phyloP scores from a whole-genome alignment of 2,113 vertebrate genomes.

The Trinectes maculatus region DNA sequence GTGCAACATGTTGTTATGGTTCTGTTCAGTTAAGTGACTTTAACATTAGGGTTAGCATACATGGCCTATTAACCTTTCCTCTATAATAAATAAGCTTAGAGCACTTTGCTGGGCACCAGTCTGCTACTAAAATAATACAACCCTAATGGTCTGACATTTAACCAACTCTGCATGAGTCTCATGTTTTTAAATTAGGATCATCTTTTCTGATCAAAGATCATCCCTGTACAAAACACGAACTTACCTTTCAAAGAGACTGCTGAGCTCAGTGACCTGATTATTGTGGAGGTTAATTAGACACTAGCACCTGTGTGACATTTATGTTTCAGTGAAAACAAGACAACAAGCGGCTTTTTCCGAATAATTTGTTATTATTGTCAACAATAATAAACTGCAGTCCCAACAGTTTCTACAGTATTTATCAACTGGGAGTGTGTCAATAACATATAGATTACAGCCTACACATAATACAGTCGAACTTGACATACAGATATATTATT shows the following conservation, averaged over 20 bases:
- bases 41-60: neutral
- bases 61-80: neutral
- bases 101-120: constrained; percentile 1
- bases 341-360: constrained; percentile 24
- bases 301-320: neutral
- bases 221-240: constrained; percentile 15
- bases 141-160: constrained; percentile 54
- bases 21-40: neutral
- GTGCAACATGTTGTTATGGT: too few species aligned
- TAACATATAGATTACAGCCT: constrained; percentile 56
- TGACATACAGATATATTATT: constrained; percentile 57
- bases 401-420: constrained; percentile 52
- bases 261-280: neutral
- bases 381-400: constrained; percentile 58
- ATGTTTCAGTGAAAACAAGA: constrained; percentile 6
- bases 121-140: neutral
- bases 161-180: constrained; percentile 16
- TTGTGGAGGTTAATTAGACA: neutral
- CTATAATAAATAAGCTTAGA: neutral
- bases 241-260: constrained; percentile 23
- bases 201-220: constrained; percentile 41
- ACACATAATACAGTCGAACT: constrained; percentile 64
- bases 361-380: constrained; percentile 60
- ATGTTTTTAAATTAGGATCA: constrained; percentile 12
- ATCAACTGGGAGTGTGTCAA: constrained; percentile 42